Percentiles rank a stretch among this genome's conserved stretches.
phyloP scores from a whole-genome alignment of 1,140 invertebrate species.

The Achroia grisella region DNA sequence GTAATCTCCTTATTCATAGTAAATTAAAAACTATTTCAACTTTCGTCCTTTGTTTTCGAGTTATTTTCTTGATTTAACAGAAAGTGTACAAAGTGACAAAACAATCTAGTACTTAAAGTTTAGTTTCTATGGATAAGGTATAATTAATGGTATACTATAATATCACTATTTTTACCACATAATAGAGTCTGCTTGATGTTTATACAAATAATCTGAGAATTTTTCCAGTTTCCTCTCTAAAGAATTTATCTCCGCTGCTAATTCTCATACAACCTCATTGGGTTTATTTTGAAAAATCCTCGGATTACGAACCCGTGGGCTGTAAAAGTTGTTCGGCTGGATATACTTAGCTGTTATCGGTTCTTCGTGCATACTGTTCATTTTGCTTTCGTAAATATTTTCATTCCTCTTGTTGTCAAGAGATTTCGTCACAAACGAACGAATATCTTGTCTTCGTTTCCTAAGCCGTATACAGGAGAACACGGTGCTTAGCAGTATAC shows the following conservation, averaged over 20 bases:
- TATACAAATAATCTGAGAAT: constrained; percentile 66
- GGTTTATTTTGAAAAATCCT: constrained; percentile 62
- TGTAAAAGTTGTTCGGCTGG: constrained; percentile 70
- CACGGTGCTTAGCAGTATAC: constrained; percentile 79
- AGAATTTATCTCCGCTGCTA: constrained; percentile 72
- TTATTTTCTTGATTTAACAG: no score
- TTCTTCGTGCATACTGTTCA: constrained; percentile 39
- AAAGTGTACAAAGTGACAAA: no score
- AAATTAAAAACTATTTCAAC: no score
- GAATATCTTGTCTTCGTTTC: constrained; percentile 43
- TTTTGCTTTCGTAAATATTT: constrained; percentile 62
- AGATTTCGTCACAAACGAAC: constrained; percentile 50
- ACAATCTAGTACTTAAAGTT: no score
- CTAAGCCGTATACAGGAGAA: constrained; percentile 78
- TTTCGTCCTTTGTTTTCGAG: no score
- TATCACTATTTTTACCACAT: constrained; percentile 49
- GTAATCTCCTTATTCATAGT: no score
- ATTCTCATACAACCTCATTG: constrained; percentile 72
- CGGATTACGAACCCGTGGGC: constrained; percentile 59
- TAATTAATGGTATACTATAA: no score
- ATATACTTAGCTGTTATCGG: constrained; percentile 62
- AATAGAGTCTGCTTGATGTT: constrained; percentile 69
- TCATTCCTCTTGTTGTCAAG: constrained; percentile 48
- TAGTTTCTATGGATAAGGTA: no score
- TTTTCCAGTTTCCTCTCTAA: constrained; percentile 68